Evolutionary conservation across 2,113 vertebrate genomes (phyloP).

Genomic region (Bos indicus): DNA sequence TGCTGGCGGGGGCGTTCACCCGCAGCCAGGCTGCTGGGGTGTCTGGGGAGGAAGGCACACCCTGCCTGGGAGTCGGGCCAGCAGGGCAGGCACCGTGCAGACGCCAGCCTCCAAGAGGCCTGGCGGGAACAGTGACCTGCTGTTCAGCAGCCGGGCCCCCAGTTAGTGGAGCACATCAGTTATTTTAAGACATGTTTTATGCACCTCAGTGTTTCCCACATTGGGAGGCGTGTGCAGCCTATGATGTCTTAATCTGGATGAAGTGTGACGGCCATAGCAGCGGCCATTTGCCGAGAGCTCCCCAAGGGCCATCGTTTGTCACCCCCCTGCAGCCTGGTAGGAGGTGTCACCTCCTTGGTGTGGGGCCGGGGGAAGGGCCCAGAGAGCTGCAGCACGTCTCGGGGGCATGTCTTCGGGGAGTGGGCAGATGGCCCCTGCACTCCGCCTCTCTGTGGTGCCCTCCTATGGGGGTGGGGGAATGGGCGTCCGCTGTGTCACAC

Average conservation of each 20-base stretch:
- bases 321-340: background rate
- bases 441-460: background rate
- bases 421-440: background rate
- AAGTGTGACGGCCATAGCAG: background rate
- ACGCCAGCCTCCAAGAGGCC: background rate
- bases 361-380: background rate
- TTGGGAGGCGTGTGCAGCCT: background rate
- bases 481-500: background rate
- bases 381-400: background rate
- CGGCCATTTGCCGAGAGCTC: background rate
- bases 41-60: background rate
- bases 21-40: background rate
- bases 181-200: background rate
- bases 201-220: background rate
- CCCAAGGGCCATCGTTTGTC: rapidly evolving
- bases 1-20: background rate
- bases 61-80: background rate
- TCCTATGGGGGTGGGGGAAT: background rate
- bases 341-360: background rate
- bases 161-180: background rate
- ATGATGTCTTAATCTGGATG: no score
- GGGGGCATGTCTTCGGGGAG: background rate
- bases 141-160: background rate
- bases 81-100: background rate
- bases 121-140: background rate